Evolutionary conservation across 2,113 vertebrate genomes (phyloP).

Genomic region (Dicaeum eximium): DNA sequence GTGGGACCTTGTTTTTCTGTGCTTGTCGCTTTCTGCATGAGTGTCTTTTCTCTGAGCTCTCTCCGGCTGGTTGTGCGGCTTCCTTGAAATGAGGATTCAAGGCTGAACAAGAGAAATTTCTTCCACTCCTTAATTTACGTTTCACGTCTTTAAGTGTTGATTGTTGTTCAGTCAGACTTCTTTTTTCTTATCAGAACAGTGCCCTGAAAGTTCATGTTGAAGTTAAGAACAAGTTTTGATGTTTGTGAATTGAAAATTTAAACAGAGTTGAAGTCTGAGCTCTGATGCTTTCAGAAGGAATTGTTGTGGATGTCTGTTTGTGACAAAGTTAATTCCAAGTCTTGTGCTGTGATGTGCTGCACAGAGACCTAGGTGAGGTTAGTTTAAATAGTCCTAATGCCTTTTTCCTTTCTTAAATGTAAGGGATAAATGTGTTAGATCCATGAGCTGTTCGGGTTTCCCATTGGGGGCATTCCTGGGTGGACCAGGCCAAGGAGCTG

Average conservation of each 20-base stretch:
- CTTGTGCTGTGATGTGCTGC: neutral
- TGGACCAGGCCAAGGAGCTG: neutral
- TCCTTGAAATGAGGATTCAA: neutral
- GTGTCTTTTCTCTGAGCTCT: neutral
- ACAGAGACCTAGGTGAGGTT: neutral
- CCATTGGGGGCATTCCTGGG: accelerated
- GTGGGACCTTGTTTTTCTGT: neutral
- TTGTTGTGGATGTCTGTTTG: neutral
- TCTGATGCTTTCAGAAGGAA: neutral
- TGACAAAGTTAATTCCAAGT: neutral
- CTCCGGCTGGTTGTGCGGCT: neutral
- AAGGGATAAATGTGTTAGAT: accelerated
- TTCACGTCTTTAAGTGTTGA: neutral
- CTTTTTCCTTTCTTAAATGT: neutral
- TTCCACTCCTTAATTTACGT: neutral
- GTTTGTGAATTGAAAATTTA: neutral
- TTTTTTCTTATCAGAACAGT: neutral
- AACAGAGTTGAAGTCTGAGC: neutral
- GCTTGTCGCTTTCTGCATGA: neutral
- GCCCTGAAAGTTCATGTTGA: neutral
- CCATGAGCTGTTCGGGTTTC: accelerated
- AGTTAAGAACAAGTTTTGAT: neutral
- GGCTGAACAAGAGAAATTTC: neutral
- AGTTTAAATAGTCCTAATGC: neutral
- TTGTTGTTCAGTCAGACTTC: neutral